phyloP scores from a whole-genome alignment of 2,888 invertebrate species.

The Acleris holmiana region DNA sequence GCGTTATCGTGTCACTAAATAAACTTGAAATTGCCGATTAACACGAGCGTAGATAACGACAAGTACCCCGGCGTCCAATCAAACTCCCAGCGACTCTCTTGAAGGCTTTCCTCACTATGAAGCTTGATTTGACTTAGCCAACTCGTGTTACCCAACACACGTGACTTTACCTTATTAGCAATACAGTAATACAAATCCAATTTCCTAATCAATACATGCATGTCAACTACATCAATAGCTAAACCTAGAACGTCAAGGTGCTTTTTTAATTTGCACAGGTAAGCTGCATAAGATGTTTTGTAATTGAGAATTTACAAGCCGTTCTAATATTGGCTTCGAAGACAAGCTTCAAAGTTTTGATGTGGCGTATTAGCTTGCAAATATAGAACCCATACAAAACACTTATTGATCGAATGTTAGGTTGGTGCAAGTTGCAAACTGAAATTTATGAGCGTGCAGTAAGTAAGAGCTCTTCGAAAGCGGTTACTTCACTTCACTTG shows the following conservation, averaged over 20 bases:
- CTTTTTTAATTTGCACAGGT: conserved; percentile 41
- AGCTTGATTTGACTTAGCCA: conserved; percentile 58
- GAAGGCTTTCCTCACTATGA: conserved; percentile 49
- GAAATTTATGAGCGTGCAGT: conserved; percentile 77
- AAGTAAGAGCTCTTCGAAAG: conserved; percentile 70
- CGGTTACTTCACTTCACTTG: conserved; percentile 65
- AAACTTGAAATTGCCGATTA: conserved; percentile 16
- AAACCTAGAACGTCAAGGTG: conserved; percentile 41
- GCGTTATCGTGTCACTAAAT: conserved; percentile 3
- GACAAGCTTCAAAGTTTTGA: conserved; percentile 71
- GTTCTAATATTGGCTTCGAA: conserved; percentile 70
- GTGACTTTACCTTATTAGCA: conserved; percentile 58
- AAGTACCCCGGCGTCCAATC: conserved; percentile 5
- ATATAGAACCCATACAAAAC: conserved; percentile 82
- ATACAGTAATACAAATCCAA: conserved; percentile 49
- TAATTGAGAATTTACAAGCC: conserved; percentile 48
- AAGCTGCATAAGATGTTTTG: conserved; percentile 38
- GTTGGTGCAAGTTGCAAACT: conserved; percentile 79
- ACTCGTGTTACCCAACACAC: conserved; percentile 63
- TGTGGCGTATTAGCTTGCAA: conserved; percentile 81
- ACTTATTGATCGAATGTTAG: conserved; percentile 81
- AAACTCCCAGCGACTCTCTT: conserved; percentile 26
- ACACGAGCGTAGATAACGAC: conserved; percentile 11
- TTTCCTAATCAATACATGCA: conserved; percentile 40
- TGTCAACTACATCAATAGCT: conserved; percentile 38